phyloP scores from a whole-genome alignment of 2,888 invertebrate genomes.

The Synergus laeviventris region DNA sequence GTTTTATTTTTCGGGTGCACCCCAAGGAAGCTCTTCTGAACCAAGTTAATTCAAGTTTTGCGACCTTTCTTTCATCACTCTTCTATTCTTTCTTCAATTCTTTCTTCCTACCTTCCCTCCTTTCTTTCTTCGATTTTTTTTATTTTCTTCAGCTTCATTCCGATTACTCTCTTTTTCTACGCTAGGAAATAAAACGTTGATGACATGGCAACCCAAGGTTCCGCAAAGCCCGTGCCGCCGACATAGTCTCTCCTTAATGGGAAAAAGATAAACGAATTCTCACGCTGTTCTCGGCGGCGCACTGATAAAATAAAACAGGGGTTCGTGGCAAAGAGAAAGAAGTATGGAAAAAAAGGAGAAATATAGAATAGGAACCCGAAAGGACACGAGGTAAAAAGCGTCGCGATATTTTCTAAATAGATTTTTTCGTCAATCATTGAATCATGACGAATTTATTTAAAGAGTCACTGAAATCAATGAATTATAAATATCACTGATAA shows the following conservation, averaged over 20 bases:
- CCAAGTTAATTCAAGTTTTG: constrained; percentile 68
- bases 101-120: not conserved
- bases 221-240: constrained; percentile 59
- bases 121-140: not conserved
- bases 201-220: constrained; percentile 65
- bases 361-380: constrained; percentile 47
- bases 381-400: constrained; percentile 9
- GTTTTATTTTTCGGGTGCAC: constrained; percentile 33
- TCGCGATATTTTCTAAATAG: not conserved
- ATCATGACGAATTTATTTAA: too few species aligned
- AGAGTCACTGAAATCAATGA: too few species aligned
- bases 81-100: not conserved
- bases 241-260: constrained; percentile 64
- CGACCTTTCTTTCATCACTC: constrained; percentile 49
- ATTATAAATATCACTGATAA: too few species aligned
- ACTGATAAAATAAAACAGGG: constrained; percentile 65
- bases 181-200: constrained; percentile 65
- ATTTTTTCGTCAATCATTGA: not conserved
- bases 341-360: constrained; percentile 41
- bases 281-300: constrained; percentile 62
- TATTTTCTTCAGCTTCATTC: constrained; percentile 41
- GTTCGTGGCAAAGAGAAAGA: constrained; percentile 21
- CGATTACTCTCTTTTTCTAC: constrained; percentile 47
- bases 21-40: constrained; percentile 55
- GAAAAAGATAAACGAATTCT: constrained; percentile 69